Conservation (phyloP, 2,797 vertebrate genomes). For the Margarornis squamiger region DNA sequence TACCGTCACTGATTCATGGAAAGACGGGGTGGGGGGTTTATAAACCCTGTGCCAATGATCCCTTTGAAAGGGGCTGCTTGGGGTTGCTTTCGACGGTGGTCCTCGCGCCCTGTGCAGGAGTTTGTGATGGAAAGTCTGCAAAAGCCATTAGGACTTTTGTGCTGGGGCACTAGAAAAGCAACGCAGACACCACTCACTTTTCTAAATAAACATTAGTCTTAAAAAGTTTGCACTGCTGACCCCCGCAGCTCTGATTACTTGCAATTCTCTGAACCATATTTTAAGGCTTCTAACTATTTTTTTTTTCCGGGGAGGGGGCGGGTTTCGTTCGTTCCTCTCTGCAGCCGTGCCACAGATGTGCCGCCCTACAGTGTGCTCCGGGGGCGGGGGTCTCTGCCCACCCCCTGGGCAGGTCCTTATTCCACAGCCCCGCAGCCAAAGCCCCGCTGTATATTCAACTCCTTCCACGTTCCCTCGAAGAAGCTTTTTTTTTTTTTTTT, state of each 20-base stretch:
- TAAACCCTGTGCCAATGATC: background rate
- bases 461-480: background rate
- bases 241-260: slow-evolving; percentile 91
- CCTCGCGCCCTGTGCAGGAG: background rate
- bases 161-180: slow-evolving; percentile 85
- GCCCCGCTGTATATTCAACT: background rate
- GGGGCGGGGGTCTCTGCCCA: background rate
- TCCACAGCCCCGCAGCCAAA: background rate
- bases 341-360: background rate
- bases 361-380: background rate
- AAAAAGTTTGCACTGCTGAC: slow-evolving; percentile 96
- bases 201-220: slow-evolving; percentile 99
- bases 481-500: background rate
- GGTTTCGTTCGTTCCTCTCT: background rate
- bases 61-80: background rate
- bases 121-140: slow-evolving; percentile 77
- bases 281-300: slow-evolving; percentile 43
- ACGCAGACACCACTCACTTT: slow-evolving; percentile 93
- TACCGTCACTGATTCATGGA: background rate
- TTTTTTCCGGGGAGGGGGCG: background rate
- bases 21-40: background rate
- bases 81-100: slow-evolving; percentile 10
- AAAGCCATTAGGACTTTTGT: slow-evolving; percentile 89
- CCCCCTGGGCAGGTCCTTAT: background rate
- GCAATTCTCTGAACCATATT: slow-evolving; percentile 74